Evolutionary conservation across 2,888 invertebrate genomes (phyloP), one percentile per base, ranked within the genome.

Genomic region (Syritta pipiens): DNA sequence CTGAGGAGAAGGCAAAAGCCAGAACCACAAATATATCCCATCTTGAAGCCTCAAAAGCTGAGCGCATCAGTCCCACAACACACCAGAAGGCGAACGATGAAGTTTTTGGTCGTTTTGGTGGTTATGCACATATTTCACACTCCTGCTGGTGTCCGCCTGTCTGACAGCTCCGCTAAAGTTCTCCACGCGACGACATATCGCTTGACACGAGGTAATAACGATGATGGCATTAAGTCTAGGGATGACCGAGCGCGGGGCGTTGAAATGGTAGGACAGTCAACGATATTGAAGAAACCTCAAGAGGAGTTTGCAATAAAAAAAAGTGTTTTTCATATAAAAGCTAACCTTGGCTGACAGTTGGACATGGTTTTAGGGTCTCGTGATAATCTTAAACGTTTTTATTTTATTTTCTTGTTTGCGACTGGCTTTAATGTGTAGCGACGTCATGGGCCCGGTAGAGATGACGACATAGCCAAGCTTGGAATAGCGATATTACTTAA

Each of bases 81-180:
- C n/a, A n/a, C n/a, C n/a, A n/a, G n/a, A n/a, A n/a, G n/a, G n/a
- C 35, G 48, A 32, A 12, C 42, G 49, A 46, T 46, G 72, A 57
- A 67, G 62, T 67, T 67, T 51, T 44, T 19, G 63, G 76, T 69
- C 49, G 32, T 40, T n/a, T 3, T 28, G 63, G 40, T 71, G 71
- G 77, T 72, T 72, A 65, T 59, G 57, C 77, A 77, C 72, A 72
- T 77, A 77, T 77, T 77, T 74, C 79, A 74, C 74, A 79, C 79
- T 74, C 55, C 32, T 9, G 28, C 48, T 20, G n/a, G n/a, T n/a
- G n/a, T 42, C 26, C 53, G 20, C 6, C 22, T 26, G 7, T 24
- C 28, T 71, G 59, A 79, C 74, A 68, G 72, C 37, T 44, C 40
- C 2, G 26, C 60, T 48, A 79, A 79, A 79, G 44, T 79, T 63